Evolutionary conservation across 1,140 invertebrate species (phyloP).

Genomic region (Trachymyrmex cornetzi): DNA sequence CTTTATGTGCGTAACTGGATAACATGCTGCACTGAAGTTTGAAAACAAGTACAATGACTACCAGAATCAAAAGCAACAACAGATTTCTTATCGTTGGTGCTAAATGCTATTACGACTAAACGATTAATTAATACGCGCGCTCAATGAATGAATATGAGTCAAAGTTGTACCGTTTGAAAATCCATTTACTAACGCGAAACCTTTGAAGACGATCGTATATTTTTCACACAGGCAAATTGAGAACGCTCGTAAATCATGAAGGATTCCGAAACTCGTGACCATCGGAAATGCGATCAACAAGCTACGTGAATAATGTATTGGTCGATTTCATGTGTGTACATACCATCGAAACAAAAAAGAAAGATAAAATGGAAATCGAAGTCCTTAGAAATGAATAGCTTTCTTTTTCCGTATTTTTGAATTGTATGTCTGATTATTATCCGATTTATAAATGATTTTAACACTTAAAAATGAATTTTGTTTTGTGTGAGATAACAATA

Average conservation of each 20-base stretch:
- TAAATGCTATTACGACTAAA: constrained; percentile 3
- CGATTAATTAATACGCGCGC: constrained; percentile 16
- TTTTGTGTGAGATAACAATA: neutral
- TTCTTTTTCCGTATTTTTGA: neutral
- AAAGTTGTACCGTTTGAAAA: constrained; percentile 6
- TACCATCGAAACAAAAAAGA: neutral
- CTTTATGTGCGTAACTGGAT: neutral
- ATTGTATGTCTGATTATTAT: neutral
- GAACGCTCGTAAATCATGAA: constrained; percentile 40
- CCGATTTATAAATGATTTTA: neutral
- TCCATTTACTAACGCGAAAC: neutral
- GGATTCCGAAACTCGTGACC: constrained; percentile 9
- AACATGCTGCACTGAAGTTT: neutral
- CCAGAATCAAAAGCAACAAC: constrained; percentile 43
- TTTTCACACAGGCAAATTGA: constrained; percentile 26
- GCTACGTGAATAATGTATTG: constrained; percentile 25
- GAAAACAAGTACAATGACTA: constrained; percentile 18
- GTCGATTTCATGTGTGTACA: neutral
- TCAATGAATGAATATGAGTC: neutral
- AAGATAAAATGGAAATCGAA: neutral
- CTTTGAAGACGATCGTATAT: neutral
- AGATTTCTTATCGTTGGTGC: constrained; percentile 25
- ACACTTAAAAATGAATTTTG: neutral
- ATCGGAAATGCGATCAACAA: constrained; percentile 1
- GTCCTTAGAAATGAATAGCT: neutral